Evolutionary conservation across 2,888 invertebrate genomes (phyloP).

Genomic region (Lasioglossum oenotherae): DNA sequence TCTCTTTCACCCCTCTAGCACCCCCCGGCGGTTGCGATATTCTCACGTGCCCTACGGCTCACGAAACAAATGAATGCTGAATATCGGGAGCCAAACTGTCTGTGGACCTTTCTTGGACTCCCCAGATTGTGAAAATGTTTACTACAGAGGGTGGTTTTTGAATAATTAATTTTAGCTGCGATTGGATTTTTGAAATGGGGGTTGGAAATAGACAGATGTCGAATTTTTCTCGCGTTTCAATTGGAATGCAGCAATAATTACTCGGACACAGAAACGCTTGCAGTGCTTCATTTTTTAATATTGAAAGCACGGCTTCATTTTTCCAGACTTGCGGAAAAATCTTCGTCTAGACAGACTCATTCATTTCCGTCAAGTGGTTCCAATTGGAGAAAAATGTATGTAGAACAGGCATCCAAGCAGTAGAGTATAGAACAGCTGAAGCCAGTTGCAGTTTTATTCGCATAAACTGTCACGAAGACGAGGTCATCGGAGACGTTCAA

Average conservation of each 20-base stretch:
- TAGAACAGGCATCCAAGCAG: not conserved
- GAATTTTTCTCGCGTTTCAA: not conserved
- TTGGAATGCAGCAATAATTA: not conserved
- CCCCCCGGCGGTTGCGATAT: not conserved
- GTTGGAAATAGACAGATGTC: not conserved
- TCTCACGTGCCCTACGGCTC: slow-evolving; percentile 14
- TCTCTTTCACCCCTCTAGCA: not conserved
- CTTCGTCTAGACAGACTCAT: not conserved
- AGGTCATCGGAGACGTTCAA: not conserved
- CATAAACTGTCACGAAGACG: not conserved
- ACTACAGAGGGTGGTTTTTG: not conserved
- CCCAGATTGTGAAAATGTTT: not conserved
- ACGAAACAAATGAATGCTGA: slow-evolving; percentile 54
- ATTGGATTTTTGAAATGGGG: not conserved
- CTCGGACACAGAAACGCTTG: not conserved
- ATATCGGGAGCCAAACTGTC: slow-evolving; percentile 32
- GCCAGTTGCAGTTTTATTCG: not conserved
- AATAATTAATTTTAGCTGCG: not conserved
- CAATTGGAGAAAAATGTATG: not conserved
- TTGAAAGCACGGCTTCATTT: not conserved
- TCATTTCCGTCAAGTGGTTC: not conserved
- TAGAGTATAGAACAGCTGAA: not conserved
- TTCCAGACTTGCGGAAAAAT: not conserved
- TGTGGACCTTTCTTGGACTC: slow-evolving; percentile 5
- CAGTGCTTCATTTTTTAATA: not conserved